These are phyloP conservation scores for Margarornis squamiger DNA, from an alignment of 2,797 vertebrate genomes.

Conservation along the genomic window DNA sequence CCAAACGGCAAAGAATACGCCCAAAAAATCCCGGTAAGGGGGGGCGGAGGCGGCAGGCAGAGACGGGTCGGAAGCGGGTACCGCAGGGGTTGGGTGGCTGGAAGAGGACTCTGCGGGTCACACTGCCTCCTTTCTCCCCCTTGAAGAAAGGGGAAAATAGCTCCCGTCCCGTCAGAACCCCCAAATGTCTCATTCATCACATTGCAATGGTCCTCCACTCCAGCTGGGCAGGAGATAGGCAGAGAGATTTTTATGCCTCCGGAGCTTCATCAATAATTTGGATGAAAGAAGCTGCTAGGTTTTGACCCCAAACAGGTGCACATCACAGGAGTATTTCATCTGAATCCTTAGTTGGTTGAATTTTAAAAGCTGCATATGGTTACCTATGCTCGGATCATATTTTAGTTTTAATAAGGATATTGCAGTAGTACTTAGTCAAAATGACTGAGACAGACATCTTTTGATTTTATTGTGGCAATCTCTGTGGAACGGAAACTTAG, in stretches of 20 bases:
- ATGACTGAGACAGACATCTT: neutral
- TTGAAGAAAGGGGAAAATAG: neutral
- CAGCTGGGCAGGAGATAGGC: neutral
- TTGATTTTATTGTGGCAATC: neutral
- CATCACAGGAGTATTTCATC: neutral
- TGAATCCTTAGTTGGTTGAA: neutral
- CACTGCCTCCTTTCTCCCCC: rapidly evolving
- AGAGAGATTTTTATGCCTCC: neutral
- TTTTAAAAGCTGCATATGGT: neutral
- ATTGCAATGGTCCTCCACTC: no score
- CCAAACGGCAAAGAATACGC: conserved; percentile 85
- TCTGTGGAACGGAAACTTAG: neutral
- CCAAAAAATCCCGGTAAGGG: conserved; percentile 81
- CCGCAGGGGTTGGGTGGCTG: no score
- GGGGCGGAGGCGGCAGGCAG: neutral
- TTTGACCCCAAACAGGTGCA: neutral
- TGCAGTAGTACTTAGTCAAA: neutral
- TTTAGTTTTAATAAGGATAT: neutral
- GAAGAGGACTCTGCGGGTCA: neutral
- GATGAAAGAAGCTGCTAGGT: neutral
- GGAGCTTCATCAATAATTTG: neutral
- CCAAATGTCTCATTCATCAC: neutral
- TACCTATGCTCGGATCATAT: neutral
- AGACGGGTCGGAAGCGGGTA: rapidly evolving
- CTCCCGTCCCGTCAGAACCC: neutral